These are phyloP conservation scores for Lithobates sylvaticus DNA, from an alignment of 2,797 vertebrate species.

Conservation along the genomic window DNA sequence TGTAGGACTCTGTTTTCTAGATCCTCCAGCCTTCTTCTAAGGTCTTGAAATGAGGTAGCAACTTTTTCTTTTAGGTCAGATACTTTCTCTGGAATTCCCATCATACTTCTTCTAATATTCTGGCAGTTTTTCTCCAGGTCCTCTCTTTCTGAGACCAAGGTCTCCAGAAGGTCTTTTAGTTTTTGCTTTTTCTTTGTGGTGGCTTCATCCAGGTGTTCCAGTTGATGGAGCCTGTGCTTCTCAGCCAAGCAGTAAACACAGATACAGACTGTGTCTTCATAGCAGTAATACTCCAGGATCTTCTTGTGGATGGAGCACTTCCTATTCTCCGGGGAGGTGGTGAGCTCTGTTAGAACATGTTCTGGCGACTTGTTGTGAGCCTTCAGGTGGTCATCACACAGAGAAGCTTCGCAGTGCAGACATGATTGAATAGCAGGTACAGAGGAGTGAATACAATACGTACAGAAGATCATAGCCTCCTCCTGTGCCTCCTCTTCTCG, in stretches of 20 bases:
- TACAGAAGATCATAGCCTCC: background rate
- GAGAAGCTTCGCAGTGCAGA: background rate
- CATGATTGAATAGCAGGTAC: background rate
- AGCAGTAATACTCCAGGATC: conserved; percentile 25
- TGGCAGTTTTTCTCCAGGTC: background rate
- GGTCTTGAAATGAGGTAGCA: background rate
- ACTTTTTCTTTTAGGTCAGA: background rate
- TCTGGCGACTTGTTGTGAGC: too few relatives aligned
- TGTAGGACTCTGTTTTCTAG: background rate
- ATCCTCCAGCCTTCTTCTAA: conserved; percentile 16
- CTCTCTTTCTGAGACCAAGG: background rate
- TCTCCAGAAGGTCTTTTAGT: background rate
- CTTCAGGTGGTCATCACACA: conserved; percentile 1
- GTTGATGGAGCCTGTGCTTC: background rate
- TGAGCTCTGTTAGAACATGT: too few relatives aligned
- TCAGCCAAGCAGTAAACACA: conserved; percentile 19
- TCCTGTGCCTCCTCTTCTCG: too few relatives aligned
- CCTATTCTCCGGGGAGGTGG: too few relatives aligned
- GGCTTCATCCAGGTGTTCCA: background rate
- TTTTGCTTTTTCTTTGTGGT: background rate
- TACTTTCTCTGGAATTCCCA: background rate
- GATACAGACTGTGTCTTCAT: background rate
- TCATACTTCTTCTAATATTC: background rate
- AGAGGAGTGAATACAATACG: conserved; percentile 5
- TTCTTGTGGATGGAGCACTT: conserved; percentile 2